Conservation (phyloP, 2,113 vertebrate genomes). For the Brachyistius frenatus region DNA sequence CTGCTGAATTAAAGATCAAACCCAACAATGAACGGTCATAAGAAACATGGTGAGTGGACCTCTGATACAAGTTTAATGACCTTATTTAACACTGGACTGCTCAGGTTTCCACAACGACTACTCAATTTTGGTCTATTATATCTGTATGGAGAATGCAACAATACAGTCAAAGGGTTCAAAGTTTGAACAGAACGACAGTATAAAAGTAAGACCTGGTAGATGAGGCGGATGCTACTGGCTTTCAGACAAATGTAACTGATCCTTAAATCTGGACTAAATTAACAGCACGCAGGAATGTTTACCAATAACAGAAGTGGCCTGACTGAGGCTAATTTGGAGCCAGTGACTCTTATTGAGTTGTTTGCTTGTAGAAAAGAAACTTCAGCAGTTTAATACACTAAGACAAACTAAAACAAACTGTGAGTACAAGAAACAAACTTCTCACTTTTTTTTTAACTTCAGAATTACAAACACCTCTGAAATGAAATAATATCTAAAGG, state of each 20-base stretch:
- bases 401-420: background rate
- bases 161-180: background rate
- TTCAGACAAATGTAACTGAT: background rate
- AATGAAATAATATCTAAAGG: background rate
- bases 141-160: background rate
- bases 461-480: background rate
- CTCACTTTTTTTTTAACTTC: background rate
- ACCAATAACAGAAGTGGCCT: conserved; percentile 20
- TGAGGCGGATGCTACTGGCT: background rate
- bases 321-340: conserved; percentile 46
- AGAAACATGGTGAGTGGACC: conserved; percentile 2
- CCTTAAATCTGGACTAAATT: conserved; percentile 16
- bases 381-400: background rate
- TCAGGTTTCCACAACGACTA: background rate
- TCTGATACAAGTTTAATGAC: background rate
- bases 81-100: background rate
- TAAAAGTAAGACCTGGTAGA: background rate
- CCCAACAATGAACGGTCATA: background rate
- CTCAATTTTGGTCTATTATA: background rate
- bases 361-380: conserved; percentile 3
- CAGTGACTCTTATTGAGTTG: conserved; percentile 28
- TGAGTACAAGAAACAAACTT: background rate
- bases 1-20: background rate
- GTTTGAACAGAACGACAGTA: background rate
- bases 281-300: conserved; percentile 20